phyloP scores from a whole-genome alignment of 2,888 invertebrate species.

The Xanthorhoe spadicearia region DNA sequence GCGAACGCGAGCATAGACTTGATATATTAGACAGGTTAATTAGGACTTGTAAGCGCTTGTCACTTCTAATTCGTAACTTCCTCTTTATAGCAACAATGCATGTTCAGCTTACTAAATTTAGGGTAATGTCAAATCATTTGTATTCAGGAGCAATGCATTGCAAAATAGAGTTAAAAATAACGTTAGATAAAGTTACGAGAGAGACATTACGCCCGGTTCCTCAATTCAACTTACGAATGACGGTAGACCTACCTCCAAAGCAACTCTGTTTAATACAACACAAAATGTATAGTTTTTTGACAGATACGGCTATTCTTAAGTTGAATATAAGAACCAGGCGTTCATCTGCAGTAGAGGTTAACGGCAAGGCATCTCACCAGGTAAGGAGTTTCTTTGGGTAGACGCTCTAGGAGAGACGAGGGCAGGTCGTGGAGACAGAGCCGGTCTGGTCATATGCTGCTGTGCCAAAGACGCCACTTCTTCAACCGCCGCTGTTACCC shows the following conservation, averaged over 20 bases:
- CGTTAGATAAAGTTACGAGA: too few relatives aligned
- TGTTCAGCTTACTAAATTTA: neutral
- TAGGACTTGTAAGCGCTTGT: conserved; percentile 36
- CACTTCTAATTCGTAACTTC: conserved; percentile 24
- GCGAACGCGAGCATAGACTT: conserved; percentile 26
- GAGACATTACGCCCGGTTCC: too few relatives aligned
- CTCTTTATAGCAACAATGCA: conserved; percentile 17
- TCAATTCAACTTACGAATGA: too few relatives aligned
- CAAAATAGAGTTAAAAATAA: too few relatives aligned
- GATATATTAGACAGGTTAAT: conserved; percentile 37
- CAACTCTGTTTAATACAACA: too few relatives aligned
- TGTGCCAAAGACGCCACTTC: conserved; percentile 89
- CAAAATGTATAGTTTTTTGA: too few relatives aligned
- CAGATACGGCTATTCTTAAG: too few relatives aligned
- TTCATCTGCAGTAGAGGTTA: too few relatives aligned
- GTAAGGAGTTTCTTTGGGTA: conserved; percentile 81
- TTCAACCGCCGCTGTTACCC: conserved; percentile 73
- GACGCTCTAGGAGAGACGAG: conserved; percentile 77
- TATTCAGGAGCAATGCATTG: neutral
- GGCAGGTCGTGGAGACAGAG: conserved; percentile 74
- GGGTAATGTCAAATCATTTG: conserved; percentile 7
- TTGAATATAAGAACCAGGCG: too few relatives aligned
- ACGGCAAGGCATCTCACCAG: conserved; percentile 57
- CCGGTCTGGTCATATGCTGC: conserved; percentile 90
- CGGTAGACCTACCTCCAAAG: too few relatives aligned